Base-by-base conservation (phyloP, 2,113 vertebrate species). In the Megaleporinus macrocephalus region DNA sequence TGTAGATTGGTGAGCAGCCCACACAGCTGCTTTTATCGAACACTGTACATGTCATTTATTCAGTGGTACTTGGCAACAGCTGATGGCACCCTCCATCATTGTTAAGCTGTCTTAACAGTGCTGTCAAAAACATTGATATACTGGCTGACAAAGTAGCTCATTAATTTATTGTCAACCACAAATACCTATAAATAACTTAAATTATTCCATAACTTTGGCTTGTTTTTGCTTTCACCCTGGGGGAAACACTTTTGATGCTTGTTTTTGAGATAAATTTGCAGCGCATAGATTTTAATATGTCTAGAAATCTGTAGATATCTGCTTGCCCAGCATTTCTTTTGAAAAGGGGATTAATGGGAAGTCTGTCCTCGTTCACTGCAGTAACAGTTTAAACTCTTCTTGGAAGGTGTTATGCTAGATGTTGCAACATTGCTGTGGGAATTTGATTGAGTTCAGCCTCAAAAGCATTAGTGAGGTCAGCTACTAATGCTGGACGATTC, bases 71-170 rank as follows among this genome's bases (percentile, higher is more conserved):
- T 68, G 65, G 65, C 65, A 22, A 36, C 18, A 68, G 65, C 65
- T 41, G 29, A 61, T 61, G 22, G 57, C 57, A 61, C 57, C 24
- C 24, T 61, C 57, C 57, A 26, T 61, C 57, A 61, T 26, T 61
- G 57, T 61, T 26, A 61, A 61, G 57, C 57, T 61, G 57, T 61
- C 57, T 24, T 61, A 24, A 61, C 57, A 61, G 22, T 61, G 57
- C 57, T 61, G 57, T 26, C 57, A 61, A 61, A 61, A 61, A 61
- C 57, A 61, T 61, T 61, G 57, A 61, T 61, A 61, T 61, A 61
- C n/a, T 12, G 57, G 57, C 57, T 61, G 57, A 61, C 57, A 61
- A 13, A 61, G 57, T 26, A 61, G n/a, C 57, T 61, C 57, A 61
- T 61, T 61, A 61, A 26, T 61, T 61, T 26, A 13, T 13, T 26